phyloP scores from a whole-genome alignment of 2,113 vertebrate species.

The Podarcis cretensis region DNA sequence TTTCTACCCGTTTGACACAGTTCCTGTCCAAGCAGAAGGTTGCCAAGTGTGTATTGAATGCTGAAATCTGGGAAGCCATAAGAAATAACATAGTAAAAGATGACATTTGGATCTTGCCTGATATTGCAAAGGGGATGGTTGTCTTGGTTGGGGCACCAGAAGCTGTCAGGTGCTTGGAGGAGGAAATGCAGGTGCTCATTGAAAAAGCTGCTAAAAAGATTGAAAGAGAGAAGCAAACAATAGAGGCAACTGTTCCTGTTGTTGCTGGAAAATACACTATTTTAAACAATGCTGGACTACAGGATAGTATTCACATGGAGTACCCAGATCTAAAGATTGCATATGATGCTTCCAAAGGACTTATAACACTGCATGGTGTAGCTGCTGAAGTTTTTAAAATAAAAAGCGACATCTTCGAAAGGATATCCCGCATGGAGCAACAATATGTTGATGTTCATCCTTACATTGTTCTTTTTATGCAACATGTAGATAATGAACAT shows the following conservation, averaged over 20 bases:
- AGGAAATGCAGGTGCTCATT: conserved; percentile 66
- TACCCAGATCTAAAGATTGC: conserved; percentile 77
- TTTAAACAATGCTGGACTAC: conserved; percentile 67
- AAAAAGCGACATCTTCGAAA: conserved; percentile 74
- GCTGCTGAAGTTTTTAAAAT: conserved; percentile 75
- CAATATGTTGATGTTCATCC: conserved; percentile 68
- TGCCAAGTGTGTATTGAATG: conserved; percentile 48
- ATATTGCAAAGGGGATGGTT: conserved; percentile 47
- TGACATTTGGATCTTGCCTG: conserved; percentile 69
- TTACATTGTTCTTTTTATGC: conserved; percentile 77
- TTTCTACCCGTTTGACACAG: conserved; percentile 64
- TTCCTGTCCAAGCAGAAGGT: conserved; percentile 74
- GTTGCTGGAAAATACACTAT: conserved; percentile 71
- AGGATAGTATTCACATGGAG: conserved; percentile 8
- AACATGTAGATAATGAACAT: conserved; percentile 66
- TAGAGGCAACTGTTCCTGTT: conserved; percentile 57
- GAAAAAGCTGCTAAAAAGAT: conserved; percentile 63
- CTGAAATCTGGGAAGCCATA: conserved; percentile 77
- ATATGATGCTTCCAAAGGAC: conserved; percentile 43
- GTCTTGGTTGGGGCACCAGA: conserved; percentile 77
- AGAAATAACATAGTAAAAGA: conserved; percentile 46
- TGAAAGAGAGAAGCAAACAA: conserved; percentile 73
- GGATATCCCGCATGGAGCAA: conserved; percentile 56
- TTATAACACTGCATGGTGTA: conserved; percentile 78
- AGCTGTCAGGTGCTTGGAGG: conserved; percentile 65